Evolutionary conservation across 2,113 vertebrate genomes (phyloP).

Genomic region (Sula dactylatra): DNA sequence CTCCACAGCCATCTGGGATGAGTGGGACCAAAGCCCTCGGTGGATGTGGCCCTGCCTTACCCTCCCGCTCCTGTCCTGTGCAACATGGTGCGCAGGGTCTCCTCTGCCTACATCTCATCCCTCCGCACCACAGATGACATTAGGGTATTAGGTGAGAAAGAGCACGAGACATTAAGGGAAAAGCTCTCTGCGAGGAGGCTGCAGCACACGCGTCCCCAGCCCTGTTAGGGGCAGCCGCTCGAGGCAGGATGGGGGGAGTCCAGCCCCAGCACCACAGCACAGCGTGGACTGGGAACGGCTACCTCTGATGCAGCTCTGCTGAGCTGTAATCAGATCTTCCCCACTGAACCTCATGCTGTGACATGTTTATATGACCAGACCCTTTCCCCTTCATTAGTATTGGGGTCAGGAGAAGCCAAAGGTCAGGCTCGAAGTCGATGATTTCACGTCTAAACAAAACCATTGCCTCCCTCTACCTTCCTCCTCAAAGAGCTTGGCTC

Average conservation of each 20-base stretch:
- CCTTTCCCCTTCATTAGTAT: conserved; percentile 59
- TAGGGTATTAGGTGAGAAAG: neutral
- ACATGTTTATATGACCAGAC: neutral
- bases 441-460: conserved; percentile 46
- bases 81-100: accelerated
- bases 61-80: neutral
- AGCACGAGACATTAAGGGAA: accelerated
- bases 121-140: accelerated
- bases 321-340: conserved; percentile 24
- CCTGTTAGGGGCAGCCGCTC: accelerated
- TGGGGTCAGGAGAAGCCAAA: conserved; percentile 55
- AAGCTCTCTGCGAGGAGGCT: neutral
- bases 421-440: neutral
- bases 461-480: neutral
- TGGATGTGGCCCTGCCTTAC: neutral
- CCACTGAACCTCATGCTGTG: neutral
- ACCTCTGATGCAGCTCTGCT: neutral
- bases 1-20: accelerated
- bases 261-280: neutral
- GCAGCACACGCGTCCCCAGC: neutral
- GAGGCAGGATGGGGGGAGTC: neutral
- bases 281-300: neutral
- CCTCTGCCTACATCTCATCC: neutral
- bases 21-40: accelerated
- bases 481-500: neutral